A percentile compares a stretch with the other conserved stretches of the same genome.
Evolutionary conservation across 2,113 vertebrate species (phyloP).

Genomic region (Phocoena phocoena): DNA sequence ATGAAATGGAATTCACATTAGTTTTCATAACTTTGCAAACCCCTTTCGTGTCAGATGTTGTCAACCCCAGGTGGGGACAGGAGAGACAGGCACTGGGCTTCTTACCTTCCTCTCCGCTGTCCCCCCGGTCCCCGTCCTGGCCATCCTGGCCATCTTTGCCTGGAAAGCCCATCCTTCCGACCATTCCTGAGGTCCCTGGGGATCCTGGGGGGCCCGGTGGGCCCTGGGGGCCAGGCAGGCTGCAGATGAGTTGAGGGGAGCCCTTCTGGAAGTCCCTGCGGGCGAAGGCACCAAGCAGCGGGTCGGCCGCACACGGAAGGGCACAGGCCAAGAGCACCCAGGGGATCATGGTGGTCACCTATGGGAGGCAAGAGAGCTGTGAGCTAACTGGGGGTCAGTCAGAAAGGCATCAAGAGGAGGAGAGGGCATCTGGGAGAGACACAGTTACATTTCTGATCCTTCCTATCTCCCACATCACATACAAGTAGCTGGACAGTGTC

Average conservation of each 20-base stretch:
- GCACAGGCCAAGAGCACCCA: constrained; percentile 86
- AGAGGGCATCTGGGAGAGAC: background rate
- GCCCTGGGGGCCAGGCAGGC: constrained; percentile 91
- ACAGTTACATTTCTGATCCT: background rate
- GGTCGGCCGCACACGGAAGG: constrained; percentile 85
- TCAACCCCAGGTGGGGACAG: background rate
- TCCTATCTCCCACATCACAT: background rate
- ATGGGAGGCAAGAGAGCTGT: constrained; percentile 45
- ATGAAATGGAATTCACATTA: background rate
- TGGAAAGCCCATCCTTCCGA: constrained; percentile 92
- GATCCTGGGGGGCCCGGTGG: constrained; percentile 89
- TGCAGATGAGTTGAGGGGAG: constrained; percentile 91
- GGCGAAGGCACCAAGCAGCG: constrained; percentile 82
- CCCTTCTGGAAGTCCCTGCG: constrained; percentile 85
- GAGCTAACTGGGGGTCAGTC: background rate
- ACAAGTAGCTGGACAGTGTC: background rate
- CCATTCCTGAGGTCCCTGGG: constrained; percentile 86
- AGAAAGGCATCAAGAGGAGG: background rate
- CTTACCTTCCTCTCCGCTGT: constrained; percentile 90
- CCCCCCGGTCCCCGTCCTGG: constrained; percentile 90
- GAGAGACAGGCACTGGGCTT: background rate
- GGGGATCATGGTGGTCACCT: constrained; percentile 88
- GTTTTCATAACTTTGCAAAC: background rate
- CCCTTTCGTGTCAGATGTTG: background rate
- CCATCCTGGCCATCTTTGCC: constrained; percentile 94